Conservation (phyloP, 2,797 vertebrate species). For the Sebastes reedi region DNA sequence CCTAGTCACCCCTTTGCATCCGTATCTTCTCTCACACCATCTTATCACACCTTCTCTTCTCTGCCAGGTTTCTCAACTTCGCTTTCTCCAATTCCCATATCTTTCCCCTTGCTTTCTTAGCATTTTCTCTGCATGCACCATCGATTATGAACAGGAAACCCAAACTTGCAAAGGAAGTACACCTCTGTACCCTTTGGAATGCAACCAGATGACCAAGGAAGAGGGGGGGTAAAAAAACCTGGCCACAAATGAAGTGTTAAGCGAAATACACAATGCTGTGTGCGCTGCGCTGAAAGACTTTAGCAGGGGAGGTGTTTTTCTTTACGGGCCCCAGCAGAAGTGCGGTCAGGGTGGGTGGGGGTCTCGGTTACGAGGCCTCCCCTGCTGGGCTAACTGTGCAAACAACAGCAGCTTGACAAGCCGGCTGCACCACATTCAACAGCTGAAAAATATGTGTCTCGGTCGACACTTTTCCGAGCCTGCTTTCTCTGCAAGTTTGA, state of each 20-base stretch:
- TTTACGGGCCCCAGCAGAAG: constrained; percentile 63
- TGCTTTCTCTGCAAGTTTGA: constrained; percentile 15
- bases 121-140: constrained; percentile 53
- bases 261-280: constrained; percentile 80
- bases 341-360: constrained; percentile 39
- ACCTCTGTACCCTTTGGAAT: constrained; percentile 65
- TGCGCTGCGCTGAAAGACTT: constrained; percentile 65
- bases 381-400: constrained; percentile 64
- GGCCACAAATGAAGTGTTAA: constrained; percentile 83
- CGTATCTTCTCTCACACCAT: background rate
- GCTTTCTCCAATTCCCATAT: constrained; percentile 35
- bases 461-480: constrained; percentile 25
- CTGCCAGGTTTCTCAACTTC: background rate
- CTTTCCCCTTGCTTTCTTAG: constrained; percentile 1
- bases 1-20: constrained; percentile 5
- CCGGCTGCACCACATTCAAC: constrained; percentile 40
- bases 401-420: constrained; percentile 69
- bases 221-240: constrained; percentile 5
- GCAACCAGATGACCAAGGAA: constrained; percentile 71
- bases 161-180: constrained; percentile 64
- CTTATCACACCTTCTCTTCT: background rate
- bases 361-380: constrained; percentile 54
- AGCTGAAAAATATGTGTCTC: constrained; percentile 45
- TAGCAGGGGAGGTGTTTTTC: constrained; percentile 69
- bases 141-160: constrained; percentile 69